These are phyloP conservation scores for Drepanosiphum platanoidis DNA, from an alignment of 2,888 invertebrate species.

Conservation along the genomic window DNA sequence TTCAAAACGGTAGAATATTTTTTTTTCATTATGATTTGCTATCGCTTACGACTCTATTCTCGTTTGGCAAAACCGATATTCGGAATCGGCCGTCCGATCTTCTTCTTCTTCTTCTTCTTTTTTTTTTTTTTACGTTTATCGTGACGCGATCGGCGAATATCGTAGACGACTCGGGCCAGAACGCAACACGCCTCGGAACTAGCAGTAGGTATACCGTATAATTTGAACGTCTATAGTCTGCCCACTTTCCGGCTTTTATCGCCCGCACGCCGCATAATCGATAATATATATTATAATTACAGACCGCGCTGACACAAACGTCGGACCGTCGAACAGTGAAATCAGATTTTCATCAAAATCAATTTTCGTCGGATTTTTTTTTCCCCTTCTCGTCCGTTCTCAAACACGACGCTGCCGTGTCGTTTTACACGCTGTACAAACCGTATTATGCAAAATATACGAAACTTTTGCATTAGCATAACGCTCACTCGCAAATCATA, in stretches of 20 bases:
- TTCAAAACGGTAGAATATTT: not conserved
- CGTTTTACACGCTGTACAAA: not conserved
- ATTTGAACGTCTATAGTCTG: slow-evolving; percentile 40
- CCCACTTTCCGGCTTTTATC: slow-evolving; percentile 41
- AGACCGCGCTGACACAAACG: slow-evolving; percentile 13
- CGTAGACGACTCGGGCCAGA: not conserved
- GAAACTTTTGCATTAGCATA: no score
- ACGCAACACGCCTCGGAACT: slow-evolving; percentile 13
- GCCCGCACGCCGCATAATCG: slow-evolving; percentile 35
- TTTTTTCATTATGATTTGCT: not conserved
- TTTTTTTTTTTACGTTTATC: no score
- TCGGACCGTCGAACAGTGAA: slow-evolving; percentile 17
- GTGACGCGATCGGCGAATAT: not conserved
- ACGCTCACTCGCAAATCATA: not conserved
- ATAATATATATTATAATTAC: slow-evolving; percentile 50
- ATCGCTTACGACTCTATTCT: not conserved
- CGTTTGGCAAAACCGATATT: slow-evolving; percentile 23
- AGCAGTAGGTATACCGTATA: slow-evolving; percentile 15
- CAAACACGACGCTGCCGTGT: not conserved
- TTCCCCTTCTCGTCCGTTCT: no score
- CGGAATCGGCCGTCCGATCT: not conserved
- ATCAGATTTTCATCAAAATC: slow-evolving; percentile 35
- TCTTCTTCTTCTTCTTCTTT: slow-evolving; percentile 1
- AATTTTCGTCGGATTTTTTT: not conserved
- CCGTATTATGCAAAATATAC: no score